These are phyloP conservation scores for Meiosimyza platycephala DNA, from an alignment of 2,888 invertebrate genomes.

Conservation along the genomic window DNA sequence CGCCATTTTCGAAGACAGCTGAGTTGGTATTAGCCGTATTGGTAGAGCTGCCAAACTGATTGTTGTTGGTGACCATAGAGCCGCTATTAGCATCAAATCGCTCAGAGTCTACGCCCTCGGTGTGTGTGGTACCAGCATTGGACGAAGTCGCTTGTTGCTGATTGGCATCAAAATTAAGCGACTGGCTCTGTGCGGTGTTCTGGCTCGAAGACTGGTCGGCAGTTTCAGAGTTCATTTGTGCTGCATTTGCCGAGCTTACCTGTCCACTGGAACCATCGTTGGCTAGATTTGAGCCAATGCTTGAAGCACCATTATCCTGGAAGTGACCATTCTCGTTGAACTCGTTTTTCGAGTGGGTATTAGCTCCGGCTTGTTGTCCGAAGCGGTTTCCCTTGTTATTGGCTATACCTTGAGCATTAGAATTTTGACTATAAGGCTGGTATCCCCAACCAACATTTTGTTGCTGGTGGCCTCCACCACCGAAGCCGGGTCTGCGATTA, in stretches of 20 bases:
- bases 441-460: slow-evolving; percentile 1
- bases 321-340: slow-evolving; percentile 47
- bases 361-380: slow-evolving; percentile 61
- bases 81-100: slow-evolving; percentile 56
- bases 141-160: slow-evolving; percentile 60
- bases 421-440: slow-evolving; percentile 39
- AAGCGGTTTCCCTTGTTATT: slow-evolving; percentile 51
- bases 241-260: slow-evolving; percentile 62
- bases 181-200: slow-evolving; percentile 63
- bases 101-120: slow-evolving; percentile 47
- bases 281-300: slow-evolving; percentile 63
- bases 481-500: slow-evolving; percentile 3
- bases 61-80: slow-evolving; percentile 56
- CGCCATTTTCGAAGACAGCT: slow-evolving; percentile 50
- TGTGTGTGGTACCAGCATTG: slow-evolving; percentile 59
- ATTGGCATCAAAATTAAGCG: slow-evolving; percentile 57
- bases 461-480: slow-evolving; percentile 26
- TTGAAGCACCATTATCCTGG: slow-evolving; percentile 59
- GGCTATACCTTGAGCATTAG: slow-evolving; percentile 52
- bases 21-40: slow-evolving; percentile 62
- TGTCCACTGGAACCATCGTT: slow-evolving; percentile 61
- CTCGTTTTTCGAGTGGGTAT: slow-evolving; percentile 55
- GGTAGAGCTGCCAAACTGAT: slow-evolving; percentile 52
- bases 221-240: slow-evolving; percentile 54
- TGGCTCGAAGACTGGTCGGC: slow-evolving; percentile 47